Evolutionary conservation across 1,140 invertebrate species (phyloP).

Genomic region (Drosophila gunungcola): DNA sequence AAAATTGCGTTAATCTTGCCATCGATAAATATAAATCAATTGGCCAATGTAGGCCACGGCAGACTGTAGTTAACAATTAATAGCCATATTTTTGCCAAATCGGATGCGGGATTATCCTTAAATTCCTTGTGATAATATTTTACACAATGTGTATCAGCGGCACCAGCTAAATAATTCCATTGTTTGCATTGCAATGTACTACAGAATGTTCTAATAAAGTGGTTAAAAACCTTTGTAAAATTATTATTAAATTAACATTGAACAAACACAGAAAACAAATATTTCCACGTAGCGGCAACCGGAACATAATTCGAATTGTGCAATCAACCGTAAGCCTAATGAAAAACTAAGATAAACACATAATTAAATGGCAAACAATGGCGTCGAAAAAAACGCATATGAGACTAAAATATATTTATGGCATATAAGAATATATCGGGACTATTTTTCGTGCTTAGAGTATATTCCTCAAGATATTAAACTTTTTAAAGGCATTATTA

Average conservation of each 20-base stretch:
- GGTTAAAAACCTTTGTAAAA: constrained; percentile 8
- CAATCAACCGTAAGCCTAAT: constrained; percentile 52
- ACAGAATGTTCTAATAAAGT: constrained; percentile 6
- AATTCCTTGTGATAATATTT: constrained; percentile 3
- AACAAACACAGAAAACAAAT: constrained; percentile 66
- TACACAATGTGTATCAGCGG: constrained; percentile 27
- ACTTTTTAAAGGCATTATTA: too few relatives aligned
- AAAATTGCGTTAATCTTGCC: not conserved
- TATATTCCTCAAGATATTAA: constrained; percentile 15
- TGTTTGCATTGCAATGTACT: constrained; percentile 28
- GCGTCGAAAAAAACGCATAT: constrained; percentile 2
- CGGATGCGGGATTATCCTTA: constrained; percentile 14
- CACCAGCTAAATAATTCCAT: constrained; percentile 55
- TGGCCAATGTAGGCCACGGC: not conserved
- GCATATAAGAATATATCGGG: constrained; percentile 19
- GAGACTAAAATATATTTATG: constrained; percentile 12
- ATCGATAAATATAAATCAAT: constrained; percentile 2
- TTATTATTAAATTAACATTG: constrained; percentile 70
- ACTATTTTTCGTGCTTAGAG: constrained; percentile 5
- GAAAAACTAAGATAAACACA: constrained; percentile 71
- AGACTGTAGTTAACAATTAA: constrained; percentile 23
- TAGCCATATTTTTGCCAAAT: not conserved
- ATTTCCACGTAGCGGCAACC: constrained; percentile 25
- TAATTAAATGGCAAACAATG: constrained; percentile 68
- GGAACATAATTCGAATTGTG: constrained; percentile 42